Base-by-base conservation (phyloP, 2,888 invertebrate species). In the Alloplasta piceator region DNA sequence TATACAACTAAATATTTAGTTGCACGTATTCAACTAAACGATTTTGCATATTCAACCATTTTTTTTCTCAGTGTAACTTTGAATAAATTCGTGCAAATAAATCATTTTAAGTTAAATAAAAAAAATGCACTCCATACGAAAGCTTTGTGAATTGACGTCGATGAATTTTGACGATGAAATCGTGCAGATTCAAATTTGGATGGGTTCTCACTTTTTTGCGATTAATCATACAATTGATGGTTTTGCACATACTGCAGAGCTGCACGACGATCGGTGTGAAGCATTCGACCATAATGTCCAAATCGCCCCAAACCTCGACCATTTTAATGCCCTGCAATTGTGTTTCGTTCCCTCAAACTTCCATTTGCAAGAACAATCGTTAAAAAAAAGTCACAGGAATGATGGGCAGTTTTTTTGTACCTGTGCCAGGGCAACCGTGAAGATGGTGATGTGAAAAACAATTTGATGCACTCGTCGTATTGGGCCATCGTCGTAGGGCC, bases 221-320 rank as follows among this genome's bases (percentile, higher is more conserved):
- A 26, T 26, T 26, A 26, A 26, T 26, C 26, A 60, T 16, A 14
- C 61, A 60, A 16, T 74, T 75, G 7, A 48, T 26, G 1, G 58
- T 52, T 10, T 74, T 74, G n/a, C 68, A 38, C 12, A 79, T 2
- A 6, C 64, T 63, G 5, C 63, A 26, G 10, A 63, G 14, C 9
- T 79, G 79, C 12, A 72, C 58, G 9, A 66, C 66, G 12, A 78
- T 43, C 12, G 72, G 71, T 39, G 67, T 66, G 3, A 78, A 52
- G 60, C 78, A 78, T n/a, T 60, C 71, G 36, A 78, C 41, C 52
- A 78, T 66, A 16, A 41, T n/a, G 4, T 72, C 66, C 12, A 78
- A 48, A 38, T 78, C 41, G 26, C 72, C 66, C 38, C 71, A 46
- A 4, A 67, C 10, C 38, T 78, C 26, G 72, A 50, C 58, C 10